These are phyloP conservation scores for Drosophila tripunctata DNA, from an alignment of 2,888 invertebrate species.

Conservation along the genomic window DNA sequence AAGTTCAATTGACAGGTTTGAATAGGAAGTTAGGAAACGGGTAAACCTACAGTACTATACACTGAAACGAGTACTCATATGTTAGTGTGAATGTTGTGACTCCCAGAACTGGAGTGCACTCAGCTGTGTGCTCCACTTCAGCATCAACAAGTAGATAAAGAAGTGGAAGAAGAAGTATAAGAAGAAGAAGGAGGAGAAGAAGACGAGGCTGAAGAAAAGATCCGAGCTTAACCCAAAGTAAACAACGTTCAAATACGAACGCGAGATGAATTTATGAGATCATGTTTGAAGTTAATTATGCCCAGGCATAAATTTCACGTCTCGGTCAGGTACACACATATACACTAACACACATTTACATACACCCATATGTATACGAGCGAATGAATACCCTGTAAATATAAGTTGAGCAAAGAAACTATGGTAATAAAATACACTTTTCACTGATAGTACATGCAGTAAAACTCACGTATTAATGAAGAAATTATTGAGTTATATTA, in stretches of 20 bases:
- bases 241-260: slow-evolving; percentile 64
- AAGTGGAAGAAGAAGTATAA: slow-evolving; percentile 13
- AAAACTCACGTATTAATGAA: too few relatives aligned
- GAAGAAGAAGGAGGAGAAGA: slow-evolving; percentile 12
- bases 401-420: not conserved
- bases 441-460: not conserved
- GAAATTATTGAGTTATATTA: too few relatives aligned
- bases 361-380: not conserved
- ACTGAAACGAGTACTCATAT: not conserved
- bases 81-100: slow-evolving; percentile 14
- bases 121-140: slow-evolving; percentile 68
- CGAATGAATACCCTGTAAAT: slow-evolving; percentile 14
- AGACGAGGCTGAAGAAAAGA: slow-evolving; percentile 18
- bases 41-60: not conserved
- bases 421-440: not conserved
- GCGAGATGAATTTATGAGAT: slow-evolving; percentile 79
- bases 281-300: slow-evolving; percentile 81
- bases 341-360: not conserved
- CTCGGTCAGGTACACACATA: slow-evolving; percentile 35
- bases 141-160: slow-evolving; percentile 15
- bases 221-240: slow-evolving; percentile 54
- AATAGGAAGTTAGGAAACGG: slow-evolving; percentile 17
- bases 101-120: slow-evolving; percentile 54
- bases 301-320: slow-evolving; percentile 73
- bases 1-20: not conserved